These are phyloP conservation scores for Sphyrna mokarran DNA, from an alignment of 2,113 vertebrate species.

Conservation along the genomic window DNA sequence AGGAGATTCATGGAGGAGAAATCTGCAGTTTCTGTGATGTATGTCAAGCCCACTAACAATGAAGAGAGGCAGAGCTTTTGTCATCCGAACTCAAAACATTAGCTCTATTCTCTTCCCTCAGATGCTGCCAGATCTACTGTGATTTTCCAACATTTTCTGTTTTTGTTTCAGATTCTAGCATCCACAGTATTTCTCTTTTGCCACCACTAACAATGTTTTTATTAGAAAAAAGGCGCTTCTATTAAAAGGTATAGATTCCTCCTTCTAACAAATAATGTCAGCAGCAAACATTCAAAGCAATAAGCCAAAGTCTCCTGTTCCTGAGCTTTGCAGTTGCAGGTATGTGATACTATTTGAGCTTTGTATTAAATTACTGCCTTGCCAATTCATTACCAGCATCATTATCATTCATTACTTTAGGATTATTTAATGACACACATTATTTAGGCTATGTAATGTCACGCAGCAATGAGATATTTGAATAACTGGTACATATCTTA, in stretches of 20 bases:
- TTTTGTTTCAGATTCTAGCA: too few relatives aligned
- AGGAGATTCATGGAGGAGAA: not conserved
- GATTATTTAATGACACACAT: not conserved
- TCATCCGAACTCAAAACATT: too few relatives aligned
- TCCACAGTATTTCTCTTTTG: too few relatives aligned
- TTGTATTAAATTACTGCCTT: not conserved
- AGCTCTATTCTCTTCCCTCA: too few relatives aligned
- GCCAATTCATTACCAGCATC: not conserved
- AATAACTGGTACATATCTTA: not conserved
- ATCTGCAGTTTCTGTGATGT: not conserved
- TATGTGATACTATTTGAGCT: not conserved
- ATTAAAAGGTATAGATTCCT: not conserved
- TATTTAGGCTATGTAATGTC: not conserved
- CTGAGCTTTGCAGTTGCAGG: not conserved
- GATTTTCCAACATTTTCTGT: too few relatives aligned
- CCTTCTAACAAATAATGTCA: not conserved
- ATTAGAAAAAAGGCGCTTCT: not conserved
- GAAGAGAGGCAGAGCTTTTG: too few relatives aligned
- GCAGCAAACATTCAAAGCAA: not conserved
- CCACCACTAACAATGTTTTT: too few relatives aligned
- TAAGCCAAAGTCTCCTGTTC: not conserved
- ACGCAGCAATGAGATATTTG: not conserved
- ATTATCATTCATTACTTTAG: not conserved
- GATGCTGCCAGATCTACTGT: too few relatives aligned
- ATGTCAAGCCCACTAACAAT: not conserved